Conservation (phyloP, 2,888 invertebrate genomes). For the Chelonus formosanus region DNA sequence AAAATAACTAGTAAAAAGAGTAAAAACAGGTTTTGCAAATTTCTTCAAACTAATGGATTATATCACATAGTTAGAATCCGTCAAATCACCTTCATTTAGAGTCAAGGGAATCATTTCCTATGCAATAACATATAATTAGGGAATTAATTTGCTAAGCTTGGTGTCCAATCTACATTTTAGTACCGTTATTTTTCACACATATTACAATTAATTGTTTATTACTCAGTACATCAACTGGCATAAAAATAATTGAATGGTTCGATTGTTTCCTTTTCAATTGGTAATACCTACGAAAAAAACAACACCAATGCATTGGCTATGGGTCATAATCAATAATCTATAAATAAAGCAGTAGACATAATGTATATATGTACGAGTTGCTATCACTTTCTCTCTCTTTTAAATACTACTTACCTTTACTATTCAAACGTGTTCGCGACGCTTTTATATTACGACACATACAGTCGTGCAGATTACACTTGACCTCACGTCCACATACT, state of each 20-base stretch:
- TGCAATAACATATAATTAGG: not conserved
- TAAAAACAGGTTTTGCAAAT: too few species aligned
- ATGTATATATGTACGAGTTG: slow-evolving; percentile 4
- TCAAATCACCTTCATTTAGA: slow-evolving; percentile 3
- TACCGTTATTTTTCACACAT: slow-evolving; percentile 13
- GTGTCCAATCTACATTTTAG: slow-evolving; percentile 22
- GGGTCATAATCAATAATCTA: not conserved
- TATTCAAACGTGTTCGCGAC: slow-evolving; percentile 20
- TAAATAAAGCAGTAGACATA: not conserved
- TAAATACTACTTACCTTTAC: slow-evolving; percentile 18
- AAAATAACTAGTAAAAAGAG: too few species aligned
- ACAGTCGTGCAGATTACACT: slow-evolving; percentile 12
- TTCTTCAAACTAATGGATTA: too few species aligned
- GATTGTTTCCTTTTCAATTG: slow-evolving; percentile 29
- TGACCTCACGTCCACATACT: slow-evolving; percentile 3
- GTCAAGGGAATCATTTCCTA: not conserved
- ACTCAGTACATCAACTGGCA: slow-evolving; percentile 17
- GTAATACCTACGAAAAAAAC: slow-evolving; percentile 26
- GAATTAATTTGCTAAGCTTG: slow-evolving; percentile 10
- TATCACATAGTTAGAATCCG: not conserved
- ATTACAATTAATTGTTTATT: slow-evolving; percentile 14
- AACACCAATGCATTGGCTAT: slow-evolving; percentile 7
- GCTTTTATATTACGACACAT: slow-evolving; percentile 20
- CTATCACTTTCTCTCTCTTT: slow-evolving; percentile 22
- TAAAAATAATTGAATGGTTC: slow-evolving; percentile 34